Percentiles rank a stretch among this genome's conserved stretches.
phyloP scores from a whole-genome alignment of 2,888 invertebrate species.

The Volucella bombylans region DNA sequence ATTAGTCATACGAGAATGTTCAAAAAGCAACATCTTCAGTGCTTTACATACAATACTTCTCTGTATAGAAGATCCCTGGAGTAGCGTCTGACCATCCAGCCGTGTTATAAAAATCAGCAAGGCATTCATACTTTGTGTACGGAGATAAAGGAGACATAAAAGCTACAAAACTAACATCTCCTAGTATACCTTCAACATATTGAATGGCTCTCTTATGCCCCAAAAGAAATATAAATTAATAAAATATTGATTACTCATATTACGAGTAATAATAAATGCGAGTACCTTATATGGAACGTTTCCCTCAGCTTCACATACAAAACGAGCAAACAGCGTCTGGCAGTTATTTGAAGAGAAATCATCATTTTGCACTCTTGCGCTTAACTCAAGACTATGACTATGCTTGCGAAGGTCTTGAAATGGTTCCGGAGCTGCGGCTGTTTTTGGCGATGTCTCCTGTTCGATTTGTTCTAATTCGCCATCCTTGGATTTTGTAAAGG shows the following conservation, averaged over 20 bases:
- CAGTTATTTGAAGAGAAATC: slow-evolving; percentile 77
- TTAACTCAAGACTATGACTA: slow-evolving; percentile 78
- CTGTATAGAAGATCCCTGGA: slow-evolving; percentile 63
- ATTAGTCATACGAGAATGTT: background rate
- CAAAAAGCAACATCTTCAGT: background rate
- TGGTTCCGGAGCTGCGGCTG: slow-evolving; percentile 73
- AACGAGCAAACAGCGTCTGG: slow-evolving; percentile 78
- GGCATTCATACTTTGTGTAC: slow-evolving; percentile 78
- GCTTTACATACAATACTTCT: slow-evolving; percentile 78
- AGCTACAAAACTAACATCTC: slow-evolving; percentile 78
- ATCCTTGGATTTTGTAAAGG: slow-evolving; percentile 77
- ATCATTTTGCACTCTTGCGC: slow-evolving; percentile 77
- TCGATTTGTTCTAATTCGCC: slow-evolving; percentile 76
- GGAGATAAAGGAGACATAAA: slow-evolving; percentile 79
- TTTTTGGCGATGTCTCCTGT: slow-evolving; percentile 77
- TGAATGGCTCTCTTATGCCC: slow-evolving; percentile 75
- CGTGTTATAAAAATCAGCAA: slow-evolving; percentile 78
- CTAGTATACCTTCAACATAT: slow-evolving; percentile 78
- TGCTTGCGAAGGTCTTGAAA: slow-evolving; percentile 72
- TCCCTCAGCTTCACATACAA: slow-evolving; percentile 76
- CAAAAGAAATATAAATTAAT: background rate
- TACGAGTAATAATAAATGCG: no score
- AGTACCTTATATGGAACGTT: slow-evolving; percentile 74
- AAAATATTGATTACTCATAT: no score
- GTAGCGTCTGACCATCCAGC: slow-evolving; percentile 78